A percentile compares a stretch with the other conserved stretches of the same genome.
Conservation (phyloP, 1,140 invertebrate genomes). For the Lepidotrigona ventralis region DNA sequence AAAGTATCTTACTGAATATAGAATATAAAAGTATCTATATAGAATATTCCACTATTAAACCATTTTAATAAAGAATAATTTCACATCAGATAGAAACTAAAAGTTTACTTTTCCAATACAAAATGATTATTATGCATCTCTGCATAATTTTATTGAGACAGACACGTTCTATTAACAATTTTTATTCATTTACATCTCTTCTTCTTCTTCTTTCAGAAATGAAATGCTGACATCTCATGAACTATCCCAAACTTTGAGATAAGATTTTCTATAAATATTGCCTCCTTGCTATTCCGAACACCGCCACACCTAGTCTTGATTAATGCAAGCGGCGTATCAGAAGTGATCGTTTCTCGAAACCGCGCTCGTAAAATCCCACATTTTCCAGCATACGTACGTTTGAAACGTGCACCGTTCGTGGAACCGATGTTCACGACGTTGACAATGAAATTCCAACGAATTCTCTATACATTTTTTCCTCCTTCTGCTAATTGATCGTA, state of each 20-base stretch:
- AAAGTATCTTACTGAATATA: too few species aligned
- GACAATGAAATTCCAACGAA: neutral
- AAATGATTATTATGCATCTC: too few species aligned
- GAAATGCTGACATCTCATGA: neutral
- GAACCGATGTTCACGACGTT: neutral
- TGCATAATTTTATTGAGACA: too few species aligned
- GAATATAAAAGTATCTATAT: too few species aligned
- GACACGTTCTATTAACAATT: neutral
- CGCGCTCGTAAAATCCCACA: conserved; percentile 22
- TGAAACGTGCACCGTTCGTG: neutral
- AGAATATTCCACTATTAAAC: too few species aligned
- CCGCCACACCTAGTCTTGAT: conserved; percentile 9
- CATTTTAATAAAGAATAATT: too few species aligned
- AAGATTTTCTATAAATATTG: conserved; percentile 10
- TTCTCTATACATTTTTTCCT: too few species aligned
- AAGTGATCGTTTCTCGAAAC: conserved; percentile 32
- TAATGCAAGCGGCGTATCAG: conserved; percentile 10
- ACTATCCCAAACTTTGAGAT: neutral
- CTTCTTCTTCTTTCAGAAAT: too few species aligned
- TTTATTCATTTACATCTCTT: neutral
- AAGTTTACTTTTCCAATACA: too few species aligned
- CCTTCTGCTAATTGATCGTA: conserved; percentile 6
- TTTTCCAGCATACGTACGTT: neutral
- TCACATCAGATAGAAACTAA: too few species aligned
- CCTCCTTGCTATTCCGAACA: conserved; percentile 18